These are phyloP conservation scores for Caenorhabditis sulstoni DNA, from an alignment of 2,888 invertebrate genomes.

Conservation along the genomic window DNA sequence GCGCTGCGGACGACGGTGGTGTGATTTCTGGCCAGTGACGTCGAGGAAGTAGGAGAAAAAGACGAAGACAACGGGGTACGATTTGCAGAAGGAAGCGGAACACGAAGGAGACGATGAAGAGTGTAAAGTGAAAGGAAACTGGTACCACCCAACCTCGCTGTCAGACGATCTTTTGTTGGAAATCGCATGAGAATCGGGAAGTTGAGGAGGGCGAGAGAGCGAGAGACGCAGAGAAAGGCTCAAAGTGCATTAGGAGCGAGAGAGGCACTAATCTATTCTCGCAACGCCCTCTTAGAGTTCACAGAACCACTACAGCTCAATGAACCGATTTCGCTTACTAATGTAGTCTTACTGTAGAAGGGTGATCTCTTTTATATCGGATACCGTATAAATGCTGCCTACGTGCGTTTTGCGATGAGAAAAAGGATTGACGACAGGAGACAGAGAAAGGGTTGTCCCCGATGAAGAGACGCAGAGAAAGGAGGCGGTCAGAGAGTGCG, in stretches of 20 bases:
- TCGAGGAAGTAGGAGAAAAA: conserved; percentile 4
- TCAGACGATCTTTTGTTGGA: conserved; percentile 15
- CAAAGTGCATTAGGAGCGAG: too few relatives aligned
- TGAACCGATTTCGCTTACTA: not conserved
- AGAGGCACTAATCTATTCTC: too few relatives aligned
- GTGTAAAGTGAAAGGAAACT: conserved; percentile 47
- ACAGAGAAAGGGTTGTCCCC: conserved; percentile 43
- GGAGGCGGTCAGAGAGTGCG: too few relatives aligned
- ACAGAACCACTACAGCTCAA: not conserved
- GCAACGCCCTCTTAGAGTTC: not conserved
- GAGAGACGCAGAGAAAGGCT: not conserved
- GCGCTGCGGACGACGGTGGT: conserved; percentile 21
- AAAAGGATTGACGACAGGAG: conserved; percentile 22
- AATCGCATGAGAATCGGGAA: conserved; percentile 8
- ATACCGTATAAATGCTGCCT: conserved; percentile 32
- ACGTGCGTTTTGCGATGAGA: conserved; percentile 45
- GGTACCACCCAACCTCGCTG: conserved; percentile 19
- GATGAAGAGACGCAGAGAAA: conserved; percentile 16
- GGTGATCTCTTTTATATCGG: conserved; percentile 34
- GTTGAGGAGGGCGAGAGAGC: conserved; percentile 12
- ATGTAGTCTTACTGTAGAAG: not conserved
- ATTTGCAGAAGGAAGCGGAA: conserved; percentile 25
- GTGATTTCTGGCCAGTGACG: conserved; percentile 53
- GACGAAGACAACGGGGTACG: conserved; percentile 18
- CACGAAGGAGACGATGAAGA: conserved; percentile 17